Base-by-base conservation (phyloP, 2,797 vertebrate species). In the Kryptopterus vitreolus region DNA sequence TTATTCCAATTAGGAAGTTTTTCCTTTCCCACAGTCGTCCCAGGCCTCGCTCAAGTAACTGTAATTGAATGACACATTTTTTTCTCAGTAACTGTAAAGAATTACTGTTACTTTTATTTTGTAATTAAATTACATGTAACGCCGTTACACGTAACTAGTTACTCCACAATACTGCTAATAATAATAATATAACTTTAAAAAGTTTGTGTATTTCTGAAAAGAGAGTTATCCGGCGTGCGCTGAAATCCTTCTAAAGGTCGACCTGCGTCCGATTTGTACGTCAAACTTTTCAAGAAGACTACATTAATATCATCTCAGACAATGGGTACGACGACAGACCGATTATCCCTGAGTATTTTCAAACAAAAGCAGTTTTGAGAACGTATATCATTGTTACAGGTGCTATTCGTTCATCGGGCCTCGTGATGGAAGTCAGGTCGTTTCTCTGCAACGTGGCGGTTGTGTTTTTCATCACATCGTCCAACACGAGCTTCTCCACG, bases 231-330 rank as follows among this genome's bases (percentile, higher is more conserved):
- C 0, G 69, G 8, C 0, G 0, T 2, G 90, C 77, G 7, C 74
- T 94, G 33, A 1, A 1, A 0, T 92, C 92, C 9, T 94, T 94
- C 33, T 24, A 80, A 0, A 0, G 0, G 0, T 85, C 90, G 50
- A 92, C 93, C 77, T 94, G 93, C 72, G 65, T 94, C 70, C 90
- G 86, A 33, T 94, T 94, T 79, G 78, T 2, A 4, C 90, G 75
- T 9, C 22, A 1, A 0, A 35, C 3, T 0, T 0, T 57, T 0
- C 81, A 93, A 74, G 29, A 38, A 10, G 87, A 93, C 87, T 94
- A 87, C 83, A 59, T 94, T 73, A 0, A 86, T 68, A 94, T 94
- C 83, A 79, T 92, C 91, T 38, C 50, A 0, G 0, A 24, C 33
- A 3, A 20, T 8, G 92, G 93, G 93, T 94, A n/a, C 55, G 57